Evolutionary conservation across 2,797 vertebrate species (phyloP), one percentile per base, ranked within the genome.

Genomic region (Aulostomus chinensis): DNA sequence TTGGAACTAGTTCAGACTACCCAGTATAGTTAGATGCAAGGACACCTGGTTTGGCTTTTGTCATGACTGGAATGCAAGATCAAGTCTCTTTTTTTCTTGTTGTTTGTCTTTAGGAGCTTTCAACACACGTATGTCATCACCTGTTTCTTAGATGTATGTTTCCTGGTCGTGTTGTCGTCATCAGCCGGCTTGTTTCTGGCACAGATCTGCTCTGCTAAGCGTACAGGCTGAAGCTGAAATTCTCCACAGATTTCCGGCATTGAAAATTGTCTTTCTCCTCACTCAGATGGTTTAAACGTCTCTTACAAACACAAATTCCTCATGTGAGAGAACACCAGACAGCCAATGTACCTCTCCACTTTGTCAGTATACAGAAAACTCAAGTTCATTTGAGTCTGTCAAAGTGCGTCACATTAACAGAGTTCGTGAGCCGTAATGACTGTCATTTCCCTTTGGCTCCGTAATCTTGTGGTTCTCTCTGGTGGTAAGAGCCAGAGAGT

Each of bases 391-490:
- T n/a, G n/a, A 31, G 46, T 71, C 45, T 38, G 50, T 51, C 50
- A n/a, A 5, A 5, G 51, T 3, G 15, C 46, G 39, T 62, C 69
- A 62, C 68, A 80, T 81, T 72, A 77, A 62, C 58, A 65, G 56
- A 68, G 67, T 69, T 68, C 81, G 86, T 85, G 60, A 68, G 74
- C 66, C 83, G 70, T 84, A 88, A 88, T 80, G 62, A 80, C 83
- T 63, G 41, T 76, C 52, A 80, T 86, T 86, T 78, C 77, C 69
- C 64, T 8, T 37, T 41, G 29, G 46, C 75, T 80, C 79, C 80
- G 68, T 83, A 83, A 82, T 83, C 63, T 72, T 85, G 71, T 10
- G 50, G 39, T 56, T 81, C 60, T 77, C 87, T 84, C 72, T 57
- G 58, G 51, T 70, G 42, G 45, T 46, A 17, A 58, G 66, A 56